phyloP scores from a whole-genome alignment of 2,888 invertebrate genomes.

The Sphecodes monilicornis region DNA sequence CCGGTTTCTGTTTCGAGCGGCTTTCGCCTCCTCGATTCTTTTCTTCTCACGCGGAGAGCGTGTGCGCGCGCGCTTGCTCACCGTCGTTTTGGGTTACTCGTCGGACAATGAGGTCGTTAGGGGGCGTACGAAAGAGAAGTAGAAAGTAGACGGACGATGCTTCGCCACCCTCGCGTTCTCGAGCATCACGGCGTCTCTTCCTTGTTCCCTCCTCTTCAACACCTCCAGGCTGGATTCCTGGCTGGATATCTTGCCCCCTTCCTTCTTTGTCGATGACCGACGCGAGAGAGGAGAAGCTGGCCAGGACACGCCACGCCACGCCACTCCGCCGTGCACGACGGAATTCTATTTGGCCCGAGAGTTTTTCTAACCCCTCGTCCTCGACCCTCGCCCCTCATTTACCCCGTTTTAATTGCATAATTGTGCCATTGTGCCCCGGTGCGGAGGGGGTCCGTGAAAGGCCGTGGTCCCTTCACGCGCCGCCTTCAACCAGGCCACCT shows the following conservation, averaged over 20 bases:
- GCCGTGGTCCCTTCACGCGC: slow-evolving; percentile 41
- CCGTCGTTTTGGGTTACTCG: slow-evolving; percentile 80
- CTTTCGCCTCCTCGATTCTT: slow-evolving; percentile 17
- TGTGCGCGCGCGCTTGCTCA: slow-evolving; percentile 23
- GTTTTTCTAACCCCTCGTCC: slow-evolving; percentile 20
- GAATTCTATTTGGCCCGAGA: slow-evolving; percentile 51
- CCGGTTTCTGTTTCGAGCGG: slow-evolving; percentile 2
- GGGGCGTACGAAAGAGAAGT: slow-evolving; percentile 57
- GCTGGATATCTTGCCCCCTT: slow-evolving; percentile 15
- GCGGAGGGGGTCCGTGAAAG: slow-evolving; percentile 61
- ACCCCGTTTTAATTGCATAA: slow-evolving; percentile 79
- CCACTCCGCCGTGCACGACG: slow-evolving; percentile 14
- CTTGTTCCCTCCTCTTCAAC: not conserved
- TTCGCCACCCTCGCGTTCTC: slow-evolving; percentile 37
- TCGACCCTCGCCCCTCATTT: slow-evolving; percentile 64
- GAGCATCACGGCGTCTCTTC: not conserved
- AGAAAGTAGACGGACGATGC: slow-evolving; percentile 41
- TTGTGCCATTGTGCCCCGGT: slow-evolving; percentile 76
- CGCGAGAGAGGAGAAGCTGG: not conserved
- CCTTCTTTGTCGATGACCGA: slow-evolving; percentile 15
- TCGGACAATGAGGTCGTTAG: slow-evolving; percentile 79
- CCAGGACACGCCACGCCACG: slow-evolving; percentile 25
- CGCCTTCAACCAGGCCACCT: slow-evolving; percentile 30
- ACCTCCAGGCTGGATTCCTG: not conserved
- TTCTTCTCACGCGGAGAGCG: slow-evolving; percentile 31